Evolutionary conservation across 64 coral and sea anemone species (phyloP).

Genomic region (Orbicella faveolata): DNA sequence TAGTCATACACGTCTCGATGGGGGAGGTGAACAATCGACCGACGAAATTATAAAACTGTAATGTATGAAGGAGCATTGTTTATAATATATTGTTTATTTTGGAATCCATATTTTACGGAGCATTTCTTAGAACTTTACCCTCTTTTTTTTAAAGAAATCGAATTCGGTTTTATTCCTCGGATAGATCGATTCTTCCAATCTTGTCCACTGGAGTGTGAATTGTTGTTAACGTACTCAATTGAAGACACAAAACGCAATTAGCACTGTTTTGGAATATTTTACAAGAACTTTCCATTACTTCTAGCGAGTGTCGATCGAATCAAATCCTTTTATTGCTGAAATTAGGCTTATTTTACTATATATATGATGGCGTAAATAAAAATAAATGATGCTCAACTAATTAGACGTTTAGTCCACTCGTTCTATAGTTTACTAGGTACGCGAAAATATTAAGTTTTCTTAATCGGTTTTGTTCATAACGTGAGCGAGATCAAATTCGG

Average conservation of each 20-base stretch:
- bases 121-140: not conserved
- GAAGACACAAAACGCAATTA: slow-evolving; percentile 25
- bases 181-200: not conserved
- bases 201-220: not conserved
- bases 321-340: not conserved
- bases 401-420: not conserved
- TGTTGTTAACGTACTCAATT: not conserved
- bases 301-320: not conserved
- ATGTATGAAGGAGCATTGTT: not conserved
- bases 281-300: not conserved
- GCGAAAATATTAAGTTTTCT: not conserved
- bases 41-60: not conserved
- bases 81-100: not conserved
- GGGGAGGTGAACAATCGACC: slow-evolving; percentile 22
- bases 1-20: not conserved
- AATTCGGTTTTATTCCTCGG: not conserved
- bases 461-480: not conserved
- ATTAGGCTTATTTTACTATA: not conserved
- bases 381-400: not conserved
- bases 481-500: not conserved
- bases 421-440: not conserved
- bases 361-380: not conserved
- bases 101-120: not conserved
- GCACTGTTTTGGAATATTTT: not conserved
- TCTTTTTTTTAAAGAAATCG: not conserved